phyloP scores from a whole-genome alignment of 2,113 vertebrate genomes.

The Protobothrops flavoviridis region DNA sequence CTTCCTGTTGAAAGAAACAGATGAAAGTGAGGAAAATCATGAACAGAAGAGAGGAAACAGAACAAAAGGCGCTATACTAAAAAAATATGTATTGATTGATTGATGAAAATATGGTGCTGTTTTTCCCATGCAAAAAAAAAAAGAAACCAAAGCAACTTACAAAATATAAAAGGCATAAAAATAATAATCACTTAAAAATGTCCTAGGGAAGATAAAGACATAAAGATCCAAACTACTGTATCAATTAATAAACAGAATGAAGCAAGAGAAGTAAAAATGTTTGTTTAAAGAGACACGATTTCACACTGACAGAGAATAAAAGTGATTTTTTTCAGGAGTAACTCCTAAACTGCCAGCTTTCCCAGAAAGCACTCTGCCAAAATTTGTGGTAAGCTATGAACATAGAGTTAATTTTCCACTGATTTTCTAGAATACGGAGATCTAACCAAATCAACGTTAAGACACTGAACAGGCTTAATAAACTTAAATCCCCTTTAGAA shows the following conservation, averaged over 20 bases:
- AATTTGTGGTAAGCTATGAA: neutral
- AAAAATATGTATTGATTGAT: neutral
- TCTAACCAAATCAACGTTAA: neutral
- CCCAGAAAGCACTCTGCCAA: neutral
- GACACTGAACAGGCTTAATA: neutral
- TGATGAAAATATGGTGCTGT: neutral
- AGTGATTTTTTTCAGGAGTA: neutral
- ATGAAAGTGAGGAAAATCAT: slow-evolving; percentile 8
- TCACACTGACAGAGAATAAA: neutral
- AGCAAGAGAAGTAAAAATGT: neutral
- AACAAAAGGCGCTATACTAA: neutral
- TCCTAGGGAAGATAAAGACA: neutral
- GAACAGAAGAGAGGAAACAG: slow-evolving; percentile 15
- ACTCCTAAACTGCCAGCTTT: neutral
- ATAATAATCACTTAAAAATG: neutral
- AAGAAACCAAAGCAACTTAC: too few species aligned
- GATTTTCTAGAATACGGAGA: neutral
- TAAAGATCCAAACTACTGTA: neutral
- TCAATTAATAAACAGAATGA: neutral
- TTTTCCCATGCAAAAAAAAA: neutral
- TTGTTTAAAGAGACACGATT: neutral
- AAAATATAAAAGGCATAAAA: neutral
- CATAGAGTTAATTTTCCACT: neutral
- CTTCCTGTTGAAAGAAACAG: slow-evolving; percentile 19
- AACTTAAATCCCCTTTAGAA: neutral